A percentile compares a stretch with the other conserved stretches of the same genome.
These are phyloP conservation scores for Zaprionus camerounensis DNA, from an alignment of 1,140 invertebrate genomes.

Conservation along the genomic window DNA sequence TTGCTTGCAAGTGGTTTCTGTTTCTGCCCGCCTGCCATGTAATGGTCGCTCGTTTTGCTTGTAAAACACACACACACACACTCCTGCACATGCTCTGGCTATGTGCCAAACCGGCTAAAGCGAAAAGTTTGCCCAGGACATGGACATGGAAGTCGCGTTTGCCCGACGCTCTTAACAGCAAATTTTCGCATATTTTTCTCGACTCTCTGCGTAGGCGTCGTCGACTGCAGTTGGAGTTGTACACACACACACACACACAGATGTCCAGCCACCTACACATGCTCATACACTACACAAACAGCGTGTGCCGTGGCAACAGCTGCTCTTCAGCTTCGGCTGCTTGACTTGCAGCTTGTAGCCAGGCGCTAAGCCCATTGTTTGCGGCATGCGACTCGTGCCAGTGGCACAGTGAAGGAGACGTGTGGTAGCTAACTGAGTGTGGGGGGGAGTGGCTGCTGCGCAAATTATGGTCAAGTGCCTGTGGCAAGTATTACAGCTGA, in stretches of 20 bases:
- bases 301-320: conserved; percentile 45
- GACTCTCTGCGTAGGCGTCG: conserved; percentile 70
- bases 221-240: conserved; percentile 39
- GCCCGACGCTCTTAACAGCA: conserved; percentile 66
- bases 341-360: conserved; percentile 75
- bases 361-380: conserved; percentile 70
- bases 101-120: conserved; percentile 56
- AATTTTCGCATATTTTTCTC: conserved; percentile 78
- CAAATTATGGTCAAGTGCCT: conserved; percentile 36
- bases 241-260: conserved; percentile 7
- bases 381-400: conserved; percentile 30
- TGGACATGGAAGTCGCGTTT: conserved; percentile 64
- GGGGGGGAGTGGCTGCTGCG: not conserved
- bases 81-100: conserved; percentile 51
- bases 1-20: conserved; percentile 80
- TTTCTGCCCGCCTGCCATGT: conserved; percentile 69
- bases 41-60: conserved; percentile 81
- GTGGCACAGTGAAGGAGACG: not conserved
- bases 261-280: not conserved
- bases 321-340: conserved; percentile 49
- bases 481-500: conserved; percentile 32
- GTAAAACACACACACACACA: conserved; percentile 60
- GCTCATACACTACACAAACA: conserved; percentile 8
- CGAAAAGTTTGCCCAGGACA: conserved; percentile 60
- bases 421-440: conserved; percentile 3